Evolutionary conservation across 2,113 vertebrate species (phyloP), one percentile per base, ranked within the genome.

Genomic region (Climacteris rufus): DNA sequence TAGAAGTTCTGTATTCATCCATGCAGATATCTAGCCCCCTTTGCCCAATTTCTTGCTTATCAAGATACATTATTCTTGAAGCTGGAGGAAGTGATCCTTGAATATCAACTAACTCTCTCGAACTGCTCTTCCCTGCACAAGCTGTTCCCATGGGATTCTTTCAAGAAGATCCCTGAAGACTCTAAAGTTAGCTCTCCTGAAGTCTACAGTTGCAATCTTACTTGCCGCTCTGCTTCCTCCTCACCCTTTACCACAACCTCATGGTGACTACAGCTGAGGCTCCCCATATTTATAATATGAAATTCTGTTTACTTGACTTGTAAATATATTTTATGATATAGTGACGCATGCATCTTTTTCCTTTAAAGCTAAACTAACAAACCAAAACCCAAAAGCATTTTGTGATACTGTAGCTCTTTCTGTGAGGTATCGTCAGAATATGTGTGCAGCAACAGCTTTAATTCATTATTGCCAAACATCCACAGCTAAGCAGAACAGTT

Each of bases 221-320:
- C 2, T 44, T 40, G 30, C 24, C 54, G 44, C 24, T 30, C n/a
- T 63, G 13, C 19, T 54, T 70, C 24, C 7, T 54, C 65, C 13
- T 87, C 0, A 0, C 6, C 7, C 10, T 47, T 2, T 25, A 35
- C 16, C 21, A 72, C 31, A 31, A 28, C 23, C 33, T 37, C 59
- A 23, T 15, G 27, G 22, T 44, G 33, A 7, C 37, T 44, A 37
- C 6, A 72, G 35, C 22, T 64, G 44, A 65, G 31, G 42, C 2
- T 72, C 17, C 10, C 22, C 42, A 2, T 17, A 64, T 64, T 64
- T 22, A 37, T 22, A 54, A 17, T 28, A 66, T 19, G 27, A 64
- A 53, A 72, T 44, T 56, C 10, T 31, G 1, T 35, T 56, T 47
- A 44, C 14, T 70, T 74, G n/a, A 66, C 28, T 75, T 83, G 21